A percentile compares a stretch with the other conserved stretches of the same genome.
These are phyloP conservation scores for Megaptera novaeangliae DNA, from an alignment of 2,113 vertebrate genomes.

Conservation along the genomic window DNA sequence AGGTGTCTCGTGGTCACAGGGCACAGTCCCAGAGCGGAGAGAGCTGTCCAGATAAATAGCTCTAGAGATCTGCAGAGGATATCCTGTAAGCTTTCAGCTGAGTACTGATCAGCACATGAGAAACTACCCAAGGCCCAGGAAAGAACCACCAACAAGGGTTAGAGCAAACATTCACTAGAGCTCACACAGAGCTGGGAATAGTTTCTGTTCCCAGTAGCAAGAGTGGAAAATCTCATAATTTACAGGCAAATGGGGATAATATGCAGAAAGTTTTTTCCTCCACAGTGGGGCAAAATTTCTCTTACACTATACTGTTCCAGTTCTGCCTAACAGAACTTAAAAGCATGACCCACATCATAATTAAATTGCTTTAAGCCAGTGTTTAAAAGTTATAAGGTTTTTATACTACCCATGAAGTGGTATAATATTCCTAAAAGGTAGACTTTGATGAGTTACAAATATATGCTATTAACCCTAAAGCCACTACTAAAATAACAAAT, in stretches of 20 bases:
- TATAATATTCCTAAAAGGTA: not conserved
- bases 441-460: not conserved
- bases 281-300: not conserved
- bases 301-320: not conserved
- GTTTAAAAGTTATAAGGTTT: not conserved
- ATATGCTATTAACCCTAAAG: not conserved
- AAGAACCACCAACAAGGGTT: not conserved
- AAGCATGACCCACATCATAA: not conserved
- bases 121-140: not conserved
- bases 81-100: not conserved
- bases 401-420: not conserved
- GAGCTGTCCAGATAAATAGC: not conserved
- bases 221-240: not conserved
- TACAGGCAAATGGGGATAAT: not conserved
- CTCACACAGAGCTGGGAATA: not conserved
- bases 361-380: constrained; percentile 5
- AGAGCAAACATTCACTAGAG: not conserved
- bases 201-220: not conserved
- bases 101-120: not conserved
- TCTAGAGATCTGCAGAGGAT: not conserved
- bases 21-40: not conserved
- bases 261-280: not conserved
- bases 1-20: not conserved
- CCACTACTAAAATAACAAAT: not conserved
- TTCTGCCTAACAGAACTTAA: not conserved